phyloP scores from a whole-genome alignment of 2,888 invertebrate genomes.

The Drosophila lacicola region DNA sequence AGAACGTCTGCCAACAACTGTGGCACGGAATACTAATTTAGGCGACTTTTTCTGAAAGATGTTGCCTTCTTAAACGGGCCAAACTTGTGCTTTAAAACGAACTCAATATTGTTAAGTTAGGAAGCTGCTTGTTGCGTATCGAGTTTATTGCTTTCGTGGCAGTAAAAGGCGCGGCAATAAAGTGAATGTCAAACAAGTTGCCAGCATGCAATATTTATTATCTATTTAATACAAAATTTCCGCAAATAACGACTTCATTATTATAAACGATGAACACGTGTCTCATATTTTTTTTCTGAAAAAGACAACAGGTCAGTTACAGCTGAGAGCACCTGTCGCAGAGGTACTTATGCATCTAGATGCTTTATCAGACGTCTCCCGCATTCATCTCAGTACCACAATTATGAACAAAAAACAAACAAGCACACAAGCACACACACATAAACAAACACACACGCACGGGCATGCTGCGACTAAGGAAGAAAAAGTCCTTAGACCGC shows the following conservation, averaged over 20 bases:
- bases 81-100: constrained; percentile 8
- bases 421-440: no score
- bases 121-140: background rate
- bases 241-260: background rate
- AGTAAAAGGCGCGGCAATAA: constrained; percentile 16
- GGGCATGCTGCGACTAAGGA: no score
- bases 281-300: background rate
- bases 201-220: background rate
- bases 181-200: background rate
- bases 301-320: no score
- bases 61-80: constrained; percentile 29
- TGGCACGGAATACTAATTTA: constrained; percentile 7
- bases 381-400: no score
- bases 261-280: background rate
- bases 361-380: no score
- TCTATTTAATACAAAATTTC: background rate
- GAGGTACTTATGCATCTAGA: no score
- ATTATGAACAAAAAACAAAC: no score
- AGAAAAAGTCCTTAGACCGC: no score
- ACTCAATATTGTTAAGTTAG: background rate
- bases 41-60: constrained; percentile 4
- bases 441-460: no score
- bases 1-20: constrained; percentile 11
- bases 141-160: constrained; percentile 26
- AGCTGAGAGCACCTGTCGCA: no score